Evolutionary conservation across 2,797 vertebrate genomes (phyloP).

Genomic region (Lindbergichthys nudifrons): DNA sequence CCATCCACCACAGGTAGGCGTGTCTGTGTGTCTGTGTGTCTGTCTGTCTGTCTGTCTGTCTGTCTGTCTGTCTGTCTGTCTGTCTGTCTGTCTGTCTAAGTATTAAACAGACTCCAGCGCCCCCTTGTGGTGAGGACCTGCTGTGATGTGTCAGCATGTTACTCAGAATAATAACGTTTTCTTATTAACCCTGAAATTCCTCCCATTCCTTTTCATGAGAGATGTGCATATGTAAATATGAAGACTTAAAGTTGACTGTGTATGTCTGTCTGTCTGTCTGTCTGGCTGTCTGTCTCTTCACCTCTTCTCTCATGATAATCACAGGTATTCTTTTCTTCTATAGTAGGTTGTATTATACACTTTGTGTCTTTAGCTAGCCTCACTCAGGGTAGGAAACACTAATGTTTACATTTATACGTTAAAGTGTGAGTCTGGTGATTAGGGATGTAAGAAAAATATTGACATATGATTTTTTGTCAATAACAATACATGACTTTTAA

Average conservation of each 20-base stretch:
- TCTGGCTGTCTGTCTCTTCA: constrained; percentile 42
- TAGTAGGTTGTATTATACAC: constrained; percentile 7
- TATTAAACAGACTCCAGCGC: background rate
- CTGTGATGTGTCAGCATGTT: background rate
- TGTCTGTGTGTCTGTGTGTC: background rate
- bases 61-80: background rate
- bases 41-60: background rate
- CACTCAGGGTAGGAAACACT: constrained; percentile 44
- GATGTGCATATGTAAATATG: constrained; percentile 29
- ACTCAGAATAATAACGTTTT: constrained; percentile 14
- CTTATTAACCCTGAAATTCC: background rate
- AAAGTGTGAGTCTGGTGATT: background rate
- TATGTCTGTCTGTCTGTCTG: constrained; percentile 12
- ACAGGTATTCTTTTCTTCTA: constrained; percentile 10
- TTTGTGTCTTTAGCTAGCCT: constrained; percentile 19
- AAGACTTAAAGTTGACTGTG: constrained; percentile 31
- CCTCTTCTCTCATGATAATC: constrained; percentile 21
- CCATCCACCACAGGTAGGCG: constrained; percentile 79
- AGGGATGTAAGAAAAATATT: no score
- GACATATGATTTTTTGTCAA: no score
- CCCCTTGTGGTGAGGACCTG: constrained; percentile 9
- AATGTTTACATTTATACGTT: constrained; percentile 7
- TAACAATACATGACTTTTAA: no score
- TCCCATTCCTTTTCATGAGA: background rate
- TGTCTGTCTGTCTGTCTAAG: background rate